These are phyloP conservation scores for Dysidea cf. avara DNA, from an alignment of 37 sponge, comb jelly and placozoan genomes.

Conservation along the genomic window DNA sequence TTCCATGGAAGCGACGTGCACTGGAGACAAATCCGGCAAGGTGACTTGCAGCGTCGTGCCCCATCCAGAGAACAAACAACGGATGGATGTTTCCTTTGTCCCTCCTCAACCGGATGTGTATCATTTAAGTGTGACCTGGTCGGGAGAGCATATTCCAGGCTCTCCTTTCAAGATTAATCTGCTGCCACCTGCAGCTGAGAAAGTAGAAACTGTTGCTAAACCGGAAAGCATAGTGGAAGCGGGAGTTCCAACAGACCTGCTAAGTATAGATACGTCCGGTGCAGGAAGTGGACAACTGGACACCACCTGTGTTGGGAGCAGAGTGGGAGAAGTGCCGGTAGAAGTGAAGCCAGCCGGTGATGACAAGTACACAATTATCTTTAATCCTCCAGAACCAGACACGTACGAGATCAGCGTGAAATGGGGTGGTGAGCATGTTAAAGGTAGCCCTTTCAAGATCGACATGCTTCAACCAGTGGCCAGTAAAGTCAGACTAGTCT, in stretches of 20 bases:
- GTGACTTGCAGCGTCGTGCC: conserved; percentile 35
- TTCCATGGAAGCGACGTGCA: conserved; percentile 30
- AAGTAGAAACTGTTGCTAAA: conserved; percentile 31
- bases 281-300: conserved; percentile 65
- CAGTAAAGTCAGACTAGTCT: conserved; percentile 33
- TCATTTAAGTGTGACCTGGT: conserved; percentile 62
- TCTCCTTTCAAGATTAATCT: conserved; percentile 64
- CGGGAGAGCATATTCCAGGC: conserved; percentile 34
- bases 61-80: not conserved
- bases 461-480: conserved; percentile 50
- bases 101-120: conserved; percentile 51
- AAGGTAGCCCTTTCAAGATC: conserved; percentile 58
- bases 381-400: conserved; percentile 63
- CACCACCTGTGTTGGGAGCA: conserved; percentile 50
- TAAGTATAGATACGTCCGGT: conserved; percentile 57
- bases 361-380: conserved; percentile 36
- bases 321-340: conserved; percentile 18
- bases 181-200: conserved; percentile 45
- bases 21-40: conserved; percentile 51
- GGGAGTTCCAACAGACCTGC: conserved; percentile 36
- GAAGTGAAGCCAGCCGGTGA: conserved; percentile 25
- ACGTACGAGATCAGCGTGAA: conserved; percentile 29
- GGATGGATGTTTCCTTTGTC: conserved; percentile 25
- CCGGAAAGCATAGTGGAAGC: conserved; percentile 42
- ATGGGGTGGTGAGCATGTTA: conserved; percentile 54